phyloP scores from a whole-genome alignment of 2,888 invertebrate genomes.

The Dryococelus australis region DNA sequence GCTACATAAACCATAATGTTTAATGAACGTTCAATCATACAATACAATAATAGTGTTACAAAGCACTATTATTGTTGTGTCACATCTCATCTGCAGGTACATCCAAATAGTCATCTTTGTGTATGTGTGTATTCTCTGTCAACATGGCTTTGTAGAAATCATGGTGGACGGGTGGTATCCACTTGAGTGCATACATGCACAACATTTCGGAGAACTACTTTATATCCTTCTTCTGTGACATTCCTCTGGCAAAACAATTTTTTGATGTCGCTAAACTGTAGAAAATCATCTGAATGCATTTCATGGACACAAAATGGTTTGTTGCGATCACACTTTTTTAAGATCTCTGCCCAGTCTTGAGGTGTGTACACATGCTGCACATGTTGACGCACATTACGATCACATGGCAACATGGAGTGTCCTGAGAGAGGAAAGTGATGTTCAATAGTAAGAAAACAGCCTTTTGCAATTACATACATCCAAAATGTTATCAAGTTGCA shows the following conservation, averaged over 20 bases:
- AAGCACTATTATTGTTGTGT: no score
- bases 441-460: not conserved
- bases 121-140: no score
- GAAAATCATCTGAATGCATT: not conserved
- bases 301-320: not conserved
- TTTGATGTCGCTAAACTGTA: not conserved
- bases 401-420: not conserved
- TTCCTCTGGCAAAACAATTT: not conserved
- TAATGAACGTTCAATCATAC: no score
- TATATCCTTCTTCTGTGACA: not conserved
- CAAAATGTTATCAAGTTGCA: not conserved
- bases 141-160: not conserved
- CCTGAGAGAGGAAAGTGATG: not conserved
- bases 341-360: not conserved
- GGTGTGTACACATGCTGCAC: not conserved
- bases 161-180: no score
- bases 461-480: not conserved
- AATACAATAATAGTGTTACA: no score
- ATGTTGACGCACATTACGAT: not conserved
- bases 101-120: not conserved
- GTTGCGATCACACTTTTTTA: no score
- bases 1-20: no score
- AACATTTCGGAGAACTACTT: not conserved
- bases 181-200: not conserved
- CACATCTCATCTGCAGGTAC: not conserved